Conservation (phyloP, 2,113 vertebrate genomes). For the Gambusia affinis region DNA sequence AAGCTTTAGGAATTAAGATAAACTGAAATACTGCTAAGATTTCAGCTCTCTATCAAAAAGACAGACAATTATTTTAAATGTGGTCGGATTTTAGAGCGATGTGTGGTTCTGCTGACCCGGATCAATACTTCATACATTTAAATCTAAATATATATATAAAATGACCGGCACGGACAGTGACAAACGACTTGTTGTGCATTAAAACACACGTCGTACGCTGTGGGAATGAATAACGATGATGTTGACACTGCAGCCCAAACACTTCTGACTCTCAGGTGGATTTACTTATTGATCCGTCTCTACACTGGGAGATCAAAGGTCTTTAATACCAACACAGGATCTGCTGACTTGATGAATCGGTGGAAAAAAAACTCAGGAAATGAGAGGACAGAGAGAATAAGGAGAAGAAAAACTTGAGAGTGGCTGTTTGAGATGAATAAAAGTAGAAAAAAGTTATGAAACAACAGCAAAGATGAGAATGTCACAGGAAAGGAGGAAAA, state of each 20-base stretch:
- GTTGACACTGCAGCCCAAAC: slow-evolving; percentile 1
- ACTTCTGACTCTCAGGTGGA: slow-evolving; percentile 24
- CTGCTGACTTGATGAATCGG: slow-evolving; percentile 7
- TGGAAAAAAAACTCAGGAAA: neutral
- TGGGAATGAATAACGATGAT: slow-evolving; percentile 54
- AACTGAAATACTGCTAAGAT: slow-evolving; percentile 1
- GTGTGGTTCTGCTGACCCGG: slow-evolving; percentile 13
- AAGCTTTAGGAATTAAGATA: neutral
- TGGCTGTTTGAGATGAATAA: neutral
- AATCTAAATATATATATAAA: slow-evolving; percentile 59
- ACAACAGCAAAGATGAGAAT: neutral
- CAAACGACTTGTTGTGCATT: slow-evolving; percentile 39
- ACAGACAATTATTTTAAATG: slow-evolving; percentile 23
- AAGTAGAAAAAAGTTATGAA: neutral
- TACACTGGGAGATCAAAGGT: slow-evolving; percentile 43
- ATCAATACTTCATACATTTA: slow-evolving; percentile 68
- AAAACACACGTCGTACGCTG: neutral
- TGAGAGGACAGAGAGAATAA: neutral
- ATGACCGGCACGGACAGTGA: slow-evolving; percentile 51
- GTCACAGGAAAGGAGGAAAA: neutral
- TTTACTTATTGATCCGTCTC: slow-evolving; percentile 56
- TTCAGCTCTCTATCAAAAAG: slow-evolving; percentile 24
- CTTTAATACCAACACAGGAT: slow-evolving; percentile 35
- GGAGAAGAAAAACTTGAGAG: neutral
- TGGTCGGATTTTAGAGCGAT: slow-evolving; percentile 8